Evolutionary conservation across 2,888 invertebrate species (phyloP).

Genomic region (Plusia festucae): DNA sequence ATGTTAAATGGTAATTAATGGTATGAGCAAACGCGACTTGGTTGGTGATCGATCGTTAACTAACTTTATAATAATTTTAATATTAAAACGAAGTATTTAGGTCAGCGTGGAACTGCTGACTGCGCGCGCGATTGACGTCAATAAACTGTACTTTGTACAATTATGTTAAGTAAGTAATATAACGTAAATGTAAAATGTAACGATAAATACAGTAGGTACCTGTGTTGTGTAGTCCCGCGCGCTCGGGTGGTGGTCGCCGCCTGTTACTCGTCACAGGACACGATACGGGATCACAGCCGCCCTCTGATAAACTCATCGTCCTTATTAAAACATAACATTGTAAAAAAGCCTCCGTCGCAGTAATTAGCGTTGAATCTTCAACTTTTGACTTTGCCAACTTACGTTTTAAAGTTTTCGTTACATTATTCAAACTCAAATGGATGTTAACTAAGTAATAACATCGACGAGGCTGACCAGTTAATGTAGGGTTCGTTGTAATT

Average conservation of each 20-base stretch:
- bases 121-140: too few relatives aligned
- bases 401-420: slow-evolving; percentile 3
- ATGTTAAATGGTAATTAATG: too few relatives aligned
- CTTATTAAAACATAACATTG: slow-evolving; percentile 14
- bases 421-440: slow-evolving; percentile 1
- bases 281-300: not conserved
- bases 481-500: not conserved
- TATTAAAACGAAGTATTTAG: too few relatives aligned
- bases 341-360: not conserved
- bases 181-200: too few relatives aligned
- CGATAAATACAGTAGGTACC: not conserved
- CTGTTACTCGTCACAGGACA: too few relatives aligned
- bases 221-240: too few relatives aligned
- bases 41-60: too few relatives aligned
- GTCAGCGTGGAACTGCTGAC: too few relatives aligned
- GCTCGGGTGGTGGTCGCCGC: not conserved
- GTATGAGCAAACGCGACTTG: too few relatives aligned
- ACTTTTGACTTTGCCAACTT: not conserved
- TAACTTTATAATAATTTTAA: too few relatives aligned
- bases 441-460: slow-evolving; percentile 7
- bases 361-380: slow-evolving; percentile 11
- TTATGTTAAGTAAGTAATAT: too few relatives aligned
- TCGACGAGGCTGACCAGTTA: slow-evolving; percentile 1
- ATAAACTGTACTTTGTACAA: too few relatives aligned
- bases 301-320: slow-evolving; percentile 8